Conservation (phyloP, 2,797 vertebrate species). For the Carapus acus region DNA sequence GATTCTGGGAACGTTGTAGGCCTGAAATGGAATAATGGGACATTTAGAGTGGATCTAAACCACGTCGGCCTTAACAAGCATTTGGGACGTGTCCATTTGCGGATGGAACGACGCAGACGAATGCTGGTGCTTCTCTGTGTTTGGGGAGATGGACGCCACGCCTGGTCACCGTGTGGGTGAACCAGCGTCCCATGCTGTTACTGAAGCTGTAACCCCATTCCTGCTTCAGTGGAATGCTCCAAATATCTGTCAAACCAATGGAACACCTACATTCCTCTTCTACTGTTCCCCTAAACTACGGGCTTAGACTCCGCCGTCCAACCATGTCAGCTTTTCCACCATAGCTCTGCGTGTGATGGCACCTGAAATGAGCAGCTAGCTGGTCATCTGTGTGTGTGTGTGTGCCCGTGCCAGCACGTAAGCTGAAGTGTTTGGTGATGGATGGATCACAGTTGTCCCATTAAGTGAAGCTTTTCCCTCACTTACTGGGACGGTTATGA, state of each 20-base stretch:
- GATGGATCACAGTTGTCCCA: not conserved
- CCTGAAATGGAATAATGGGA: not conserved
- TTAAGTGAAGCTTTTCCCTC: constrained; percentile 5
- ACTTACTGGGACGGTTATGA: too few relatives aligned
- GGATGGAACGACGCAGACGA: constrained; percentile 12
- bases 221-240: too few relatives aligned
- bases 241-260: not conserved
- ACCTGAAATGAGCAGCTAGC: not conserved
- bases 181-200: too few relatives aligned
- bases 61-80: constrained; percentile 18
- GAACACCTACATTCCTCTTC: not conserved
- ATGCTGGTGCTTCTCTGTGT: constrained; percentile 13
- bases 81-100: not conserved
- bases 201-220: too few relatives aligned
- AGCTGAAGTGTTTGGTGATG: constrained; percentile 3
- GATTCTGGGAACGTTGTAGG: constrained; percentile 9
- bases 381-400: constrained; percentile 9
- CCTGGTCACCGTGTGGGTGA: too few relatives aligned
- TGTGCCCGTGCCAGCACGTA: too few relatives aligned
- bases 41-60: not conserved
- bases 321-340: constrained; percentile 25
- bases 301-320: not conserved
- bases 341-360: constrained; percentile 8
- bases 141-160: constrained; percentile 6
- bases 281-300: constrained; percentile 1